These are phyloP conservation scores for Narcine bancroftii DNA, from an alignment of 2,113 vertebrate species.

Conservation along the genomic window DNA sequence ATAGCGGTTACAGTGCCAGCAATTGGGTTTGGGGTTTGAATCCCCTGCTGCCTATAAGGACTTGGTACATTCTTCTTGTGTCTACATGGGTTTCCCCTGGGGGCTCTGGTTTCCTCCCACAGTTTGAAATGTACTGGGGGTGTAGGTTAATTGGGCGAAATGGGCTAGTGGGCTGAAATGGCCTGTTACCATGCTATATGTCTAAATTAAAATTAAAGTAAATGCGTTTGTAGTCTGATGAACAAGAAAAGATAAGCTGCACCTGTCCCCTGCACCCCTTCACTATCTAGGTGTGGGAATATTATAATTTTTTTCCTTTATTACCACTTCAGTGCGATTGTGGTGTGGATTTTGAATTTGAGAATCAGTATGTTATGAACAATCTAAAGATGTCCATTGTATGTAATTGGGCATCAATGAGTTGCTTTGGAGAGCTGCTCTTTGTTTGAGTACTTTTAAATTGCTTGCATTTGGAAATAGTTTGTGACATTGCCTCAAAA, in stretches of 20 bases:
- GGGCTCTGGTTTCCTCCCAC: too few relatives aligned
- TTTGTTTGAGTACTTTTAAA: slow-evolving; percentile 5
- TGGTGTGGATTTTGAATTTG: neutral
- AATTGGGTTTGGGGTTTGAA: too few relatives aligned
- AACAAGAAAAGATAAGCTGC: neutral
- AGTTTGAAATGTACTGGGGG: too few relatives aligned
- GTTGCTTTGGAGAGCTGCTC: slow-evolving; percentile 5
- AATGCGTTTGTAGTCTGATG: neutral
- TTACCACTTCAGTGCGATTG: neutral
- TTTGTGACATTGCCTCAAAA: neutral
- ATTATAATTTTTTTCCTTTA: neutral
- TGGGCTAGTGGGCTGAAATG: too few relatives aligned
- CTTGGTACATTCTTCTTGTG: too few relatives aligned
- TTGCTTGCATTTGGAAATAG: neutral
- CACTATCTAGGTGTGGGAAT: neutral
- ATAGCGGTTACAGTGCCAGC: too few relatives aligned
- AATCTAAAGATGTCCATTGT: neutral
- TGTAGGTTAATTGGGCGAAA: too few relatives aligned
- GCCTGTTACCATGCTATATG: too few relatives aligned
- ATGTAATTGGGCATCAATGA: neutral
- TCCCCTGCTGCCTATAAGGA: too few relatives aligned
- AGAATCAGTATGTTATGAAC: neutral
- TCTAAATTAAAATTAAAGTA: too few relatives aligned
- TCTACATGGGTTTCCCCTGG: too few relatives aligned
- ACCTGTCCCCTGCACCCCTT: neutral